Percentiles rank a stretch among this genome's conserved stretches.
phyloP scores from a whole-genome alignment of 2,797 vertebrate genomes.

The Bradypodion ventrale region DNA sequence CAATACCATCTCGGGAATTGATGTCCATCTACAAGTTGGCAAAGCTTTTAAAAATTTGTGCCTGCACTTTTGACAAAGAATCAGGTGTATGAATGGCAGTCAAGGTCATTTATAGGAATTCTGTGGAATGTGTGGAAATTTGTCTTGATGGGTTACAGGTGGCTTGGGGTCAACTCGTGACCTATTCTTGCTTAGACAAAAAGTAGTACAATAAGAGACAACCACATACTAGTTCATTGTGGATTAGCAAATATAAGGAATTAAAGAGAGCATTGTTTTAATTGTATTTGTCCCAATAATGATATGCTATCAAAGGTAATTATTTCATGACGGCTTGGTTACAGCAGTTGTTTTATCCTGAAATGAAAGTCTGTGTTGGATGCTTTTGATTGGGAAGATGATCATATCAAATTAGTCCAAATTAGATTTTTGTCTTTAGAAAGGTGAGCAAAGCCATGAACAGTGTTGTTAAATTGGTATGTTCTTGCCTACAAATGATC shows the following conservation, averaged over 20 bases:
- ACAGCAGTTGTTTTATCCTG: conserved; percentile 79
- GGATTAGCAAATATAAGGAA: conserved; percentile 74
- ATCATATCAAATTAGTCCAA: conserved; percentile 81
- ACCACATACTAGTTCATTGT: conserved; percentile 69
- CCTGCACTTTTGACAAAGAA: background rate
- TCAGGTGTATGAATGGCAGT: background rate
- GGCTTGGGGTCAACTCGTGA: background rate
- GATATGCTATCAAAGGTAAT: conserved; percentile 76
- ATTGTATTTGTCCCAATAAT: conserved; percentile 75
- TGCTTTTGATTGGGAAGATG: conserved; percentile 80
- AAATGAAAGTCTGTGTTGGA: conserved; percentile 78
- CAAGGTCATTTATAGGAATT: background rate
- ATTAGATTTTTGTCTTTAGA: conserved; percentile 84
- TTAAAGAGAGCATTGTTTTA: conserved; percentile 75
- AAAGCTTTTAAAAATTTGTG: background rate
- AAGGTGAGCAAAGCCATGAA: conserved; percentile 82
- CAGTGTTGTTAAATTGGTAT: conserved; percentile 79
- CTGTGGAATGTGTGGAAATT: background rate
- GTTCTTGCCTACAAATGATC: conserved; percentile 78
- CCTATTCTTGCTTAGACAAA: background rate
- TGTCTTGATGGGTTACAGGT: background rate
- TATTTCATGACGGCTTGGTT: conserved; percentile 79
- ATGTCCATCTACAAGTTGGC: background rate
- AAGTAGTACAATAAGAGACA: background rate
- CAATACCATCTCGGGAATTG: too few species aligned